These are phyloP conservation scores for Microhierax caerulescens DNA, from an alignment of 2,797 vertebrate species.

Conservation along the genomic window DNA sequence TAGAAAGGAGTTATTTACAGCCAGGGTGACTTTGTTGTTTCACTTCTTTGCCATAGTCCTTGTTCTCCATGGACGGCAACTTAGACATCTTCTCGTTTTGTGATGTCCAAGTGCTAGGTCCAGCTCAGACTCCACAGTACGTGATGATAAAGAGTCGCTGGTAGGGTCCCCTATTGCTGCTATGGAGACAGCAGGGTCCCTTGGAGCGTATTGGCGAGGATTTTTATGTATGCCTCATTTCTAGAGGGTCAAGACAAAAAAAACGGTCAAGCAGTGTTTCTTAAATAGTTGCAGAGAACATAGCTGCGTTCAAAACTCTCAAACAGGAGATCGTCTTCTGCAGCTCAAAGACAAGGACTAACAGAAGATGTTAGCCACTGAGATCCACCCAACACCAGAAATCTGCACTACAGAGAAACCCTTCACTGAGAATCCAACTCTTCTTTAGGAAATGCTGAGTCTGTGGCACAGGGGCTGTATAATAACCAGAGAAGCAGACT, in stretches of 20 bases:
- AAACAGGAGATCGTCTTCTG: background rate
- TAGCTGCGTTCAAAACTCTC: background rate
- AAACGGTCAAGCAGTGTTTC: background rate
- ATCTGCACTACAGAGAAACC: background rate
- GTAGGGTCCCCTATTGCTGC: fast-evolving
- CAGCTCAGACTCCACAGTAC: background rate
- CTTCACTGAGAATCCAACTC: background rate
- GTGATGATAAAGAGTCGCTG: background rate
- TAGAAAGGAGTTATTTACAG: background rate
- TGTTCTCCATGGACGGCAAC: background rate
- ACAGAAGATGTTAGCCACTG: background rate
- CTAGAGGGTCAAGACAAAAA: background rate
- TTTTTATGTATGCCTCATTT: background rate
- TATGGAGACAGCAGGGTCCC: background rate
- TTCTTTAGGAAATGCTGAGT: background rate
- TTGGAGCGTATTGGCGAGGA: background rate
- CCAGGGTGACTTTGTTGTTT: background rate
- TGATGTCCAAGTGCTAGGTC: background rate
- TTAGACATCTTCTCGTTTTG: background rate
- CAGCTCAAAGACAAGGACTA: background rate
- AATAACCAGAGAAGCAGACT: background rate
- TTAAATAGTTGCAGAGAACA: background rate
- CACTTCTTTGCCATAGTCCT: background rate
- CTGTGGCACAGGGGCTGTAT: background rate
- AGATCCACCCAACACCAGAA: background rate